Conservation (phyloP, 2,888 invertebrate genomes). For the Acleris cristana region DNA sequence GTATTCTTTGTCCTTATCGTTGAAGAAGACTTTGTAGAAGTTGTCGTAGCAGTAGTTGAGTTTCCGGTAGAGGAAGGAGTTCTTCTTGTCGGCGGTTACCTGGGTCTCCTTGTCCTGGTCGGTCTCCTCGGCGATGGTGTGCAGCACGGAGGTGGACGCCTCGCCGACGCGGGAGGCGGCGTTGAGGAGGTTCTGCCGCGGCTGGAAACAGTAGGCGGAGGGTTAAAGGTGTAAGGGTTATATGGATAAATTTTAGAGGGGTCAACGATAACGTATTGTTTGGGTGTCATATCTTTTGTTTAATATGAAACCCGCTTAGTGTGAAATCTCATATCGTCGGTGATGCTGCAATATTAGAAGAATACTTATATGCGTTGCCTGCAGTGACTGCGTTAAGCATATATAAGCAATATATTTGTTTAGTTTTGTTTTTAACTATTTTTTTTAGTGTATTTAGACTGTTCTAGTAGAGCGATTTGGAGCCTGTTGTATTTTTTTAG, state of each 20-base stretch:
- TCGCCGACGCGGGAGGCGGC: conserved; percentile 99
- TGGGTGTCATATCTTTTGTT: no score
- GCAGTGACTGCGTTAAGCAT: no score
- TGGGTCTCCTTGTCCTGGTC: conserved; percentile 91
- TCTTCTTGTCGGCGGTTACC: conserved; percentile 68
- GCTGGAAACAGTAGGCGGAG: conserved; percentile 76
- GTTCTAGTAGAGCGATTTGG: no score
- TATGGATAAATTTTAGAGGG: background rate
- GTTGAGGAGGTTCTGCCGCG: conserved; percentile 95
- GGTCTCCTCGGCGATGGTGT: conserved; percentile 96
- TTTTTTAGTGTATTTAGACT: no score
- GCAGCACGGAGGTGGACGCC: conserved; percentile 96
- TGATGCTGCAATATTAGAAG: no score
- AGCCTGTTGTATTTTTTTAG: no score
- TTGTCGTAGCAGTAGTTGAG: conserved; percentile 79
- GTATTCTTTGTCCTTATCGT: conserved; percentile 56
- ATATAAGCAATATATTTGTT: no score
- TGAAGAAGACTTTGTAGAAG: conserved; percentile 77
- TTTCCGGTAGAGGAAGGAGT: conserved; percentile 73
- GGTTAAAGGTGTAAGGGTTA: background rate
- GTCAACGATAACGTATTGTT: background rate
- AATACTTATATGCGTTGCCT: no score
- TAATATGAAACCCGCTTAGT: no score
- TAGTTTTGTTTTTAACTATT: no score
- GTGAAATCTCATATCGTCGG: no score